Conservation (phyloP, 2,113 vertebrate genomes). For the Pteropus alecto region DNA sequence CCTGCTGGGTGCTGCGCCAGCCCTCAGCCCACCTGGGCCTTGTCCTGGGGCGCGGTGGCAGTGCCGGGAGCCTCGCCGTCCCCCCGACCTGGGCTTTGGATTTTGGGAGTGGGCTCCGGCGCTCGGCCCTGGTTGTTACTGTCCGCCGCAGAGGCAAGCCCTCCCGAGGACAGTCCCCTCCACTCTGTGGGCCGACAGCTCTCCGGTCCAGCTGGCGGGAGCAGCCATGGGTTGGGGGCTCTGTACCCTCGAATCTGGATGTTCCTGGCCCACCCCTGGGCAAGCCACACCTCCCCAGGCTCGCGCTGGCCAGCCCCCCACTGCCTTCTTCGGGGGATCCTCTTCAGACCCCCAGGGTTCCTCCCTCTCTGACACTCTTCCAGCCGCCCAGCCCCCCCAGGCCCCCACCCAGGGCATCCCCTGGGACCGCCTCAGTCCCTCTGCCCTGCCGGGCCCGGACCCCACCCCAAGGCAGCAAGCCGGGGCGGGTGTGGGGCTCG, state of each 20-base stretch:
- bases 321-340: background rate
- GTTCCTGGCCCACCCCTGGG: background rate
- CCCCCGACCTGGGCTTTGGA: background rate
- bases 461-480: background rate
- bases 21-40: background rate
- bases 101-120: too few species aligned
- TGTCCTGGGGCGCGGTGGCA: background rate
- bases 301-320: fast-evolving
- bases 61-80: background rate
- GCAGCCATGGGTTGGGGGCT: fast-evolving
- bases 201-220: background rate
- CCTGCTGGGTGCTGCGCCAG: fast-evolving
- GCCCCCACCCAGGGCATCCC: background rate
- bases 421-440: background rate
- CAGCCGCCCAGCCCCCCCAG: background rate
- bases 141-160: background rate
- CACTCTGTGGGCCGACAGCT: background rate
- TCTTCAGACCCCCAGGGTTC: background rate
- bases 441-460: background rate
- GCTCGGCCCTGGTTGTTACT: too few species aligned
- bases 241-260: background rate
- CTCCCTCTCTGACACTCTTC: background rate
- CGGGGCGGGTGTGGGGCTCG: fast-evolving
- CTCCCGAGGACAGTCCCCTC: background rate
- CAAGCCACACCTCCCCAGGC: fast-evolving